Evolutionary conservation across 2,113 vertebrate species (phyloP).

Genomic region (Psittacus erithacus): DNA sequence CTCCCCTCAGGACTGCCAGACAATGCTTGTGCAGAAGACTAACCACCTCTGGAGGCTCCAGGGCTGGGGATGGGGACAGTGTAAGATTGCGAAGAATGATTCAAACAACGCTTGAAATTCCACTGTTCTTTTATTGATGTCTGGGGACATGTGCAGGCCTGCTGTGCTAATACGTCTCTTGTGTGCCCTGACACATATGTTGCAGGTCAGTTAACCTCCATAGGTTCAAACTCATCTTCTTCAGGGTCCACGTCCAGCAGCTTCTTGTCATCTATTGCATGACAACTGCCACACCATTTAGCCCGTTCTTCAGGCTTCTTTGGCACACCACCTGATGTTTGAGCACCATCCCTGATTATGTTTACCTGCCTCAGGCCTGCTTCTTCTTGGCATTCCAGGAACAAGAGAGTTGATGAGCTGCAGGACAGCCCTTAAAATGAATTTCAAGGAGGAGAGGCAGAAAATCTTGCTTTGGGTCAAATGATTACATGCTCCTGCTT

Average conservation of each 20-base stretch:
- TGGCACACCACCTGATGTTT: background rate
- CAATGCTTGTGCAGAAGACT: background rate
- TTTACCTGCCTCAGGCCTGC: background rate
- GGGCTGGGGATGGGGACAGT: background rate
- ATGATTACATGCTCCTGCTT: background rate
- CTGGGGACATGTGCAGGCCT: background rate
- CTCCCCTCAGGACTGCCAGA: background rate
- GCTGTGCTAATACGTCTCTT: background rate
- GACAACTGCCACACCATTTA: background rate
- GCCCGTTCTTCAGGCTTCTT: background rate
- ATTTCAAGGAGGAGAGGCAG: background rate
- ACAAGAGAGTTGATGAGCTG: background rate
- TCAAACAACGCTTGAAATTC: background rate
- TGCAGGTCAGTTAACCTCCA: background rate
- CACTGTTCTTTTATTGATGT: background rate
- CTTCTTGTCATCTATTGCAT: background rate
- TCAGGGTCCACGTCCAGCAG: accelerated
- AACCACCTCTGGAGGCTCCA: background rate
- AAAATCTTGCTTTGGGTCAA: background rate
- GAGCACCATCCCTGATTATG: background rate
- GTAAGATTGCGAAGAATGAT: background rate
- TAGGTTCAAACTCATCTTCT: background rate
- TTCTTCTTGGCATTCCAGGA: background rate
- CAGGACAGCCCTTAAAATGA: background rate
- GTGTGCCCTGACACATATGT: background rate